Evolutionary conservation across 2,888 invertebrate species (phyloP).

Genomic region (Synergus gifuensis): DNA sequence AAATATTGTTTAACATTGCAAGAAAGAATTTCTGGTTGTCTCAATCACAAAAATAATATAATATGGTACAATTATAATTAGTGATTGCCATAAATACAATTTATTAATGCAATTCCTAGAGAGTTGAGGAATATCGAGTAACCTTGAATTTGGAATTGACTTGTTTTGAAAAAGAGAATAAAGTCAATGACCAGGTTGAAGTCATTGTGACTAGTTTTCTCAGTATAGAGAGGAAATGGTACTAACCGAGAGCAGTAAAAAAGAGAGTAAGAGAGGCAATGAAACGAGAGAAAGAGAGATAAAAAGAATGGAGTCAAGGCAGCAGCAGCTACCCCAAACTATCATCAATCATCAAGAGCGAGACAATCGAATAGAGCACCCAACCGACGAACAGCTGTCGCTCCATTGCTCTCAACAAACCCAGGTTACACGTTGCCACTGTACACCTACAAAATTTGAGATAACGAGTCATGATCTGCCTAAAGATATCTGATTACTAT

Average conservation of each 20-base stretch:
- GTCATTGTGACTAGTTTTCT: neutral
- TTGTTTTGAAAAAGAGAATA: neutral
- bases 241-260: slow-evolving; percentile 42
- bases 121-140: neutral
- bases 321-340: slow-evolving; percentile 77
- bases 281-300: slow-evolving; percentile 62
- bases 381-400: slow-evolving; percentile 81
- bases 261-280: slow-evolving; percentile 51
- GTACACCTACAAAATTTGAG: slow-evolving; percentile 50
- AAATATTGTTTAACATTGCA: no score
- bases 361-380: slow-evolving; percentile 80
- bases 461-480: neutral
- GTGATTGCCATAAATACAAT: no score
- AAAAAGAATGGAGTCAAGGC: slow-evolving; percentile 66
- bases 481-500: neutral
- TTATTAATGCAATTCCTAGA: no score
- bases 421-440: slow-evolving; percentile 69
- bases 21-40: no score
- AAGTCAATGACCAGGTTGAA: slow-evolving; percentile 2
- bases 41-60: no score
- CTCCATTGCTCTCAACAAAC: slow-evolving; percentile 74
- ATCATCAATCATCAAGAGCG: slow-evolving; percentile 82
- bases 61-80: no score
- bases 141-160: neutral
- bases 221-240: slow-evolving; percentile 47